Evolutionary conservation across 2,888 invertebrate genomes (phyloP).

Genomic region (Acutogordius australiensis): DNA sequence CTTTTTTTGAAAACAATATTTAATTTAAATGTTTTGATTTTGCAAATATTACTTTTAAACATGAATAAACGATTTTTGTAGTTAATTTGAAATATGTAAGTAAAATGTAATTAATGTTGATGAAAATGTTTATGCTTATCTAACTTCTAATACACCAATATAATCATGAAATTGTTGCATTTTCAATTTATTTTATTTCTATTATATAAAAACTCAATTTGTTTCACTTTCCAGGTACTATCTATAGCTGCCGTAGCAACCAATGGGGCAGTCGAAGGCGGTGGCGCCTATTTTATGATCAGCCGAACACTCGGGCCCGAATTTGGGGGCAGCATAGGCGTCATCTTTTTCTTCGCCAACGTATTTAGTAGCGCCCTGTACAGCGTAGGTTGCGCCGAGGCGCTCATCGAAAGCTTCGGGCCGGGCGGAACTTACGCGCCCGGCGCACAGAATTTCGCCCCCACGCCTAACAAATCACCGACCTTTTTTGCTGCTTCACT

Average conservation of each 20-base stretch:
- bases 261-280: constrained; percentile 93
- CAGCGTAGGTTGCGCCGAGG: constrained; percentile 78
- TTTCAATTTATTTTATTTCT: too few relatives aligned
- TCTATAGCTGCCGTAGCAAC: constrained; percentile 95
- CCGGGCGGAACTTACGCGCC: constrained; percentile 23
- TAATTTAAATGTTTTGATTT: too few relatives aligned
- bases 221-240: constrained; percentile 34
- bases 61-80: too few relatives aligned
- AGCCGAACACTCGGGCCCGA: constrained; percentile 87
- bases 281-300: constrained; percentile 99
- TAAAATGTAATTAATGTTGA: too few relatives aligned
- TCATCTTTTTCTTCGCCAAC: constrained; percentile 86
- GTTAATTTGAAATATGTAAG: too few relatives aligned
- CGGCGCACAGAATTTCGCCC: neutral
- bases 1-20: too few relatives aligned
- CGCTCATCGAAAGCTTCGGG: constrained; percentile 36
- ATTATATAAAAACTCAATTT: too few relatives aligned
- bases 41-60: too few relatives aligned
- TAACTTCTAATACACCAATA: too few relatives aligned
- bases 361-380: constrained; percentile 84
- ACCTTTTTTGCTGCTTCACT: neutral
- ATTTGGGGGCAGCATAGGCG: constrained; percentile 92
- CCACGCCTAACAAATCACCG: neutral
- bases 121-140: too few relatives aligned
- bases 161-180: too few relatives aligned